Evolutionary conservation across 2,888 invertebrate genomes (phyloP), one percentile per base, ranked within the genome.

Genomic region (Scelioninae gen. 1): DNA sequence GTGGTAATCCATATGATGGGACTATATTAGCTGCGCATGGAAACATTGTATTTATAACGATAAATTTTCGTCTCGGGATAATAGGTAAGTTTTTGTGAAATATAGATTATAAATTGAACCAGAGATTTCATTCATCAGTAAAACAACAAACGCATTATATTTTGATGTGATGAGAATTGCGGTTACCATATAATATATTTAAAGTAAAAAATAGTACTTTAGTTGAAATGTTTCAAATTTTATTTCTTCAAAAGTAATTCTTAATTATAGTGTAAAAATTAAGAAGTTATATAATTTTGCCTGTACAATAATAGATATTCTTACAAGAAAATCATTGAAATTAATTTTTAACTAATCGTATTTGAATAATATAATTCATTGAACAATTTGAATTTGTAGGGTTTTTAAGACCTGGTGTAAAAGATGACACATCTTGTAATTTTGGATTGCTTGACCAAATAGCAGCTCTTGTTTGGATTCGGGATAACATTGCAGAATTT

Each of bases 1-100:
- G 98, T 32, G 99, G 99, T 81, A 99, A 99, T 93, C 96, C 98
- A 0, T 99, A 99, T 93, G 99, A 99, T 92, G 99, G 98, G 11
- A 96, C 97, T 83, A 96, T 98, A 55, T 93, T 99, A 85, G 96
- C 99, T 13, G 96, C 97, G 80, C 98, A 97, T 90, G 98, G 97
- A n/a, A 95, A 96, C 88, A 95, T 97, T 53, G 95, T 97, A 93
- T 96, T 97, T 66, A 95, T 97, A 71, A 97, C 97, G 0, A 93
- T 97, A 78, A 97, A 97, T 93, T 97, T 95, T 90, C 94, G 97
- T 45, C 93, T 97, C 11, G 97, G 97, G 11, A 95, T 96, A 87
- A 93, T 97, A 85, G 97, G 97, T 97, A 92, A 94, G 94, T 40
- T 11, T 43, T 11, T 11, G 15, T 58, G 0, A 34, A 29, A 47